Conservation (phyloP, 1,140 invertebrate genomes). For the Drepana arcuata region DNA sequence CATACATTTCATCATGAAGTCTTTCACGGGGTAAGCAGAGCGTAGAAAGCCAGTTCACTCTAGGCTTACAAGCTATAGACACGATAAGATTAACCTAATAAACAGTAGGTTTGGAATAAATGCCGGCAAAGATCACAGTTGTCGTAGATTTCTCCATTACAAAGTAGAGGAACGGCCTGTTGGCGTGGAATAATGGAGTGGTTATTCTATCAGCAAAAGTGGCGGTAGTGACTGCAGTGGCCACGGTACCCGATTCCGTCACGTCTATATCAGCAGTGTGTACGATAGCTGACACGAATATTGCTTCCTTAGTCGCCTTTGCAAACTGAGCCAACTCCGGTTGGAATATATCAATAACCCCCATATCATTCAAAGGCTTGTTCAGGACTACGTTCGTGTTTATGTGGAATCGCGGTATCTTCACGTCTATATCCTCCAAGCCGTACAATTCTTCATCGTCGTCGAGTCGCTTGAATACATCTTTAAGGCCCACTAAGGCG, state of each 20-base stretch:
- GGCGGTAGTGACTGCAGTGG: slow-evolving; percentile 75
- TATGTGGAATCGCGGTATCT: no score
- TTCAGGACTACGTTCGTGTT: no score
- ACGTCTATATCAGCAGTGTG: slow-evolving; percentile 88
- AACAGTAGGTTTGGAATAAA: slow-evolving; percentile 55
- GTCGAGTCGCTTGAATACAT: no score
- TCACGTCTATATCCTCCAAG: no score
- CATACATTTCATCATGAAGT: no score
- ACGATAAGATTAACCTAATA: slow-evolving; percentile 27
- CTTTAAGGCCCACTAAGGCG: no score
- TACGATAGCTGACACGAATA: slow-evolving; percentile 74
- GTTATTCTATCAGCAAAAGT: slow-evolving; percentile 70
- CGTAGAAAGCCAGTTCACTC: no score
- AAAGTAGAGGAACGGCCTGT: slow-evolving; percentile 75
- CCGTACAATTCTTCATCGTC: no score
- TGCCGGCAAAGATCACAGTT: slow-evolving; percentile 75
- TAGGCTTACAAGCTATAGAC: no score
- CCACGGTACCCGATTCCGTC: slow-evolving; percentile 85
- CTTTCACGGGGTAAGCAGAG: no score
- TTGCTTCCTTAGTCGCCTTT: slow-evolving; percentile 73
- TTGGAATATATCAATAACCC: slow-evolving; percentile 81
- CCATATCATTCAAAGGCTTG: slow-evolving; percentile 74
- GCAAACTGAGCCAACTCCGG: slow-evolving; percentile 74
- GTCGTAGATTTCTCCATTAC: slow-evolving; percentile 74
- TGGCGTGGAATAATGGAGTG: slow-evolving; percentile 73